Percentiles rank a stretch among this genome's conserved stretches.
Evolutionary conservation across 2,888 invertebrate genomes (phyloP).

Genomic region (Cheilosia scutellata): DNA sequence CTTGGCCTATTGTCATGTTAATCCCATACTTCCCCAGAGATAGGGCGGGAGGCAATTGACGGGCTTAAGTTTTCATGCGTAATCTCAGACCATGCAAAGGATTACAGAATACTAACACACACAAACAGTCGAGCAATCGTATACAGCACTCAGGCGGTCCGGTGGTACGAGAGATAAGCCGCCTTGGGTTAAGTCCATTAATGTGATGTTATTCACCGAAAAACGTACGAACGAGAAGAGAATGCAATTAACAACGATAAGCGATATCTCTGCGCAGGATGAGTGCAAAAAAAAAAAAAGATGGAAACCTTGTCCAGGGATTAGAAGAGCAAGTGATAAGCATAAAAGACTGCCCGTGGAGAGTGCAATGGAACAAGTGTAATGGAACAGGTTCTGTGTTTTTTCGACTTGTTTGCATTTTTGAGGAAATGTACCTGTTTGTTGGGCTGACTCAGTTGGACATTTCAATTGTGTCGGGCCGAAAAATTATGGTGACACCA

Average conservation of each 20-base stretch:
- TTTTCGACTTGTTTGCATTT: constrained; percentile 7
- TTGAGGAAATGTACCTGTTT: constrained; percentile 30
- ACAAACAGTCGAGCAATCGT: constrained; percentile 16
- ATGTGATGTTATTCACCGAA: constrained; percentile 52
- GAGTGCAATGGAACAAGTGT: constrained; percentile 30
- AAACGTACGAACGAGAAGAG: constrained; percentile 3
- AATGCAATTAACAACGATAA: constrained; percentile 59
- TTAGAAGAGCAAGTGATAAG: constrained; percentile 44
- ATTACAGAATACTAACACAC: constrained; percentile 43
- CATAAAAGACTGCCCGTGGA: constrained; percentile 31
- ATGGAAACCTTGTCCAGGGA: constrained; percentile 29
- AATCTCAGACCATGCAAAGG: constrained; percentile 68
- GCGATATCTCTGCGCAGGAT: constrained; percentile 26
- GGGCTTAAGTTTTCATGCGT: constrained; percentile 72
- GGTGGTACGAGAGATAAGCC: constrained; percentile 36
- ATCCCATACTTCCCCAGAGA: constrained; percentile 43
- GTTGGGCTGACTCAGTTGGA: constrained; percentile 1
- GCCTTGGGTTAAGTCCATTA: constrained; percentile 57
- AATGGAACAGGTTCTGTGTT: constrained; percentile 45
- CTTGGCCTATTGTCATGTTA: constrained; percentile 59
- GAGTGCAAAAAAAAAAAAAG: constrained; percentile 24
- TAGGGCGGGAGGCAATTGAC: constrained; percentile 49
- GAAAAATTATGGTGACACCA: background rate
- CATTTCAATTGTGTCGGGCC: constrained; percentile 18
- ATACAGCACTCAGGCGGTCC: constrained; percentile 4